These are phyloP conservation scores for Adelphocoris suturalis DNA, from an alignment of 2,888 invertebrate genomes.

Conservation along the genomic window DNA sequence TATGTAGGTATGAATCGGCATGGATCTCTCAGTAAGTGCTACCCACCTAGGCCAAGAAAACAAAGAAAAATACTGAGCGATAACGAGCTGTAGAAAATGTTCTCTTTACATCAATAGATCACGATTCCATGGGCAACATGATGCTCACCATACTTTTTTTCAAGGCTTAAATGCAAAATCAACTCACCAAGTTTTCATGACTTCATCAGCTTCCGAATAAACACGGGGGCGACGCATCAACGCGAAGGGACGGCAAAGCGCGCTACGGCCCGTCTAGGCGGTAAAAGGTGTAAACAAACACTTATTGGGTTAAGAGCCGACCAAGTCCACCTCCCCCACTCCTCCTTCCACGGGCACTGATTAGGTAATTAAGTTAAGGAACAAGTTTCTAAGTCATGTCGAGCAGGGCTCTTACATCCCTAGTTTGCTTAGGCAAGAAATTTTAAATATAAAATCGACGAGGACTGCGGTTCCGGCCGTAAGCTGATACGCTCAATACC, in stretches of 20 bases:
- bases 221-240: neutral
- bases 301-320: constrained; percentile 56
- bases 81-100: too few species aligned
- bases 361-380: constrained; percentile 61
- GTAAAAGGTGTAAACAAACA: constrained; percentile 59
- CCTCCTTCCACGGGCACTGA: constrained; percentile 43
- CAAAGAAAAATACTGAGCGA: too few species aligned
- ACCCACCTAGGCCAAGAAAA: too few species aligned
- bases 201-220: neutral
- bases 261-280: neutral
- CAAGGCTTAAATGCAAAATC: too few species aligned
- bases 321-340: constrained; percentile 33
- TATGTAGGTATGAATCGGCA: too few species aligned
- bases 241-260: neutral
- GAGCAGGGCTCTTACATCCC: constrained; percentile 26
- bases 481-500: constrained; percentile 6
- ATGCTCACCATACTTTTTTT: too few species aligned
- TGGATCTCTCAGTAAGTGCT: too few species aligned
- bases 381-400: constrained; percentile 39
- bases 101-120: too few species aligned
- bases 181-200: constrained; percentile 4
- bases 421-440: constrained; percentile 54
- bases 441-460: constrained; percentile 43
- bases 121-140: too few species aligned
- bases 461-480: neutral